These are phyloP conservation scores for Trichomycterus rosablanca DNA, from an alignment of 2,113 vertebrate genomes.

Conservation along the genomic window DNA sequence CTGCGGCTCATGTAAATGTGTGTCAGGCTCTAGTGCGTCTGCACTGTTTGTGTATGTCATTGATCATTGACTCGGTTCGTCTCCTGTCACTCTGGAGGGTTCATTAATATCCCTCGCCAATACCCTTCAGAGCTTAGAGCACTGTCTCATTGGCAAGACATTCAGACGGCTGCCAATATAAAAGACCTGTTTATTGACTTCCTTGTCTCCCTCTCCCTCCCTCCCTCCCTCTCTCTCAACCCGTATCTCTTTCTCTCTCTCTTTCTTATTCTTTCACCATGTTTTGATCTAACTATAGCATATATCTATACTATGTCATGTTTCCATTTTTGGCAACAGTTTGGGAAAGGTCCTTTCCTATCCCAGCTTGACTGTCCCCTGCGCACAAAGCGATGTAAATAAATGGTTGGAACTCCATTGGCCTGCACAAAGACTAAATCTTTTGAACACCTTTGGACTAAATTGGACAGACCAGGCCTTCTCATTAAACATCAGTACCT, in stretches of 20 bases:
- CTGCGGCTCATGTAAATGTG: not conserved
- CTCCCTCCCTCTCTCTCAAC: not conserved
- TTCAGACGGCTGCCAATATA: constrained; percentile 55
- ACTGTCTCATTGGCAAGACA: constrained; percentile 41
- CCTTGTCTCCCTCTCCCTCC: constrained; percentile 10
- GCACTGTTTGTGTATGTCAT: constrained; percentile 4
- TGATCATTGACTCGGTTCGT: constrained; percentile 35
- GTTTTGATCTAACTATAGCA: too few species aligned
- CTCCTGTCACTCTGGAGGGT: constrained; percentile 26
- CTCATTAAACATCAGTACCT: too few species aligned
- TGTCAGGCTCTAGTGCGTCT: not conserved
- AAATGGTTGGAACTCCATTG: too few species aligned
- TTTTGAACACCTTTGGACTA: too few species aligned
- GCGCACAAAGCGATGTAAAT: too few species aligned
- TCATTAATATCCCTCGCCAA: constrained; percentile 60
- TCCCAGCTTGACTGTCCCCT: too few species aligned
- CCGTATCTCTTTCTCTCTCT: constrained; percentile 16
- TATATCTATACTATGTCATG: too few species aligned
- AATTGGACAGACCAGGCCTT: too few species aligned
- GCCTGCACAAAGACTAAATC: too few species aligned
- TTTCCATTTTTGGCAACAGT: too few species aligned
- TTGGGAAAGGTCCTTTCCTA: too few species aligned
- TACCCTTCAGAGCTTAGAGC: constrained; percentile 42
- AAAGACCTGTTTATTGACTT: constrained; percentile 56
- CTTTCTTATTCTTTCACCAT: constrained; percentile 2